Conservation (phyloP, 1,140 invertebrate species). For the Eumeta japonica region DNA sequence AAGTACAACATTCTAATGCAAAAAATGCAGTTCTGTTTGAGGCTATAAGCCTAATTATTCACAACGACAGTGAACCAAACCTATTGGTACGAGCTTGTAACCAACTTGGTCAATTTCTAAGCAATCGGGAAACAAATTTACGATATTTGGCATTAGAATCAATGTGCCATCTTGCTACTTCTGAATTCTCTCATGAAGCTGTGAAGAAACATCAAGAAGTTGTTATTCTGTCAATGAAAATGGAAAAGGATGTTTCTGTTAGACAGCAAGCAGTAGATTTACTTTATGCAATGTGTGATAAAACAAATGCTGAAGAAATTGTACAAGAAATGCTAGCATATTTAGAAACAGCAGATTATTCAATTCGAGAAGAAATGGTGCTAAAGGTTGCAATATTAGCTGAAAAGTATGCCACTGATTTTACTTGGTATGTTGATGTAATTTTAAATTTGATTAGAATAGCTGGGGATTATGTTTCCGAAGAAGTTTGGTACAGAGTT, state of each 20-base stretch:
- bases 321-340: constrained; percentile 99
- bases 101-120: constrained; percentile 97
- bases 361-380: constrained; percentile 99
- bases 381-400: constrained; percentile 99
- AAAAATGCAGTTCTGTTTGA: constrained; percentile 99
- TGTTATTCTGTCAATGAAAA: constrained; percentile 98
- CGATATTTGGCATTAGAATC: constrained; percentile 97
- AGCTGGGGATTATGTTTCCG: constrained; percentile 98
- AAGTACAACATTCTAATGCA: constrained; percentile 99
- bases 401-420: constrained; percentile 99
- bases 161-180: constrained; percentile 98
- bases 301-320: constrained; percentile 98
- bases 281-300: constrained; percentile 99
- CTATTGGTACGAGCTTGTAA: constrained; percentile 97
- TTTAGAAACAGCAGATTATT: constrained; percentile 98
- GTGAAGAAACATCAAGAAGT: constrained; percentile 99
- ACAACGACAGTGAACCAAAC: constrained; percentile 98
- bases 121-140: constrained; percentile 97
- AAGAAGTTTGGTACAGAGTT: constrained; percentile 98
- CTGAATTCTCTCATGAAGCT: constrained; percentile 99
- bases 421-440: constrained; percentile 99
- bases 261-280: constrained; percentile 97
- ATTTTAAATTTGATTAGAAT: constrained; percentile 99
- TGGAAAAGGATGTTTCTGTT: constrained; percentile 98
- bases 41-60: constrained; percentile 99